A percentile compares a stretch with the other conserved stretches of the same genome.
phyloP scores from a whole-genome alignment of 2,888 invertebrate species.

The Drosophila colorata region DNA sequence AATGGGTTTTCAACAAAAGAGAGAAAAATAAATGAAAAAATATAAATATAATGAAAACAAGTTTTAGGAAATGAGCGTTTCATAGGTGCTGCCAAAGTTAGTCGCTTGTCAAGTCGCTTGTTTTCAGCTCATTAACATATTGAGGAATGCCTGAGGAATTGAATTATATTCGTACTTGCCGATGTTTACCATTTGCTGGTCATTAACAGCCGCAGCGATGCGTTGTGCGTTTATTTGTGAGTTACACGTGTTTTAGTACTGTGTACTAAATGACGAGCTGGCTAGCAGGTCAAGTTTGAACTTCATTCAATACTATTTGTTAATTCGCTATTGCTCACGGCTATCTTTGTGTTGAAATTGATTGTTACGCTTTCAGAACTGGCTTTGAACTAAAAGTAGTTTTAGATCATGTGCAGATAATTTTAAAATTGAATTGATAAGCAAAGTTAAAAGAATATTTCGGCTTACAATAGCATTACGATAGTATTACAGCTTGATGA shows the following conservation, averaged over 20 bases:
- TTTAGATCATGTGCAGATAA: too few species aligned
- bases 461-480: too few species aligned
- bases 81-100: constrained; percentile 28
- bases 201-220: constrained; percentile 2
- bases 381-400: too few species aligned
- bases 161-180: background rate
- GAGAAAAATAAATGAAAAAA: constrained; percentile 12
- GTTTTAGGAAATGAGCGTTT: constrained; percentile 52
- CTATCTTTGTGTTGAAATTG: background rate
- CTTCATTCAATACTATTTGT: background rate
- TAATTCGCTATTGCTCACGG: background rate
- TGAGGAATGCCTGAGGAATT: constrained; percentile 12
- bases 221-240: background rate
- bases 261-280: constrained; percentile 11
- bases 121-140: constrained; percentile 43
- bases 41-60: constrained; percentile 36
- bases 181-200: constrained; percentile 13
- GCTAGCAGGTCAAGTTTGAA: background rate
- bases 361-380: background rate
- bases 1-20: constrained; percentile 43
- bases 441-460: too few species aligned
- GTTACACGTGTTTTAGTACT: constrained; percentile 29
- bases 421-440: too few species aligned
- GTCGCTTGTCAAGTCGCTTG: constrained; percentile 20
- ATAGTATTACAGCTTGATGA: too few species aligned